Percentiles rank a stretch among this genome's conserved stretches.
These are phyloP conservation scores for Mimachlamys varia DNA, from an alignment of 2,888 invertebrate species.

Conservation along the genomic window DNA sequence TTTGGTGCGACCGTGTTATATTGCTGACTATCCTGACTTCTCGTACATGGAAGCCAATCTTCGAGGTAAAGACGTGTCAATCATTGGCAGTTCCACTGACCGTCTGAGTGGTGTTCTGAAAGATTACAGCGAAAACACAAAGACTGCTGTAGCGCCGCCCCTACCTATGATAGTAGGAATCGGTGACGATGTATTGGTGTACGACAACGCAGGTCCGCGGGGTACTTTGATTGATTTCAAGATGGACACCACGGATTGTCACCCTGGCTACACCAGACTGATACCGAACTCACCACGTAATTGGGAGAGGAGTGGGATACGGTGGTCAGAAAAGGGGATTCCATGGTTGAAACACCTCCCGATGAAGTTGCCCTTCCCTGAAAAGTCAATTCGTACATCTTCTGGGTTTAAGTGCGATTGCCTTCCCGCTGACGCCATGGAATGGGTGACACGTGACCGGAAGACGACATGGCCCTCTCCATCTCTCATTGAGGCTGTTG, in stretches of 20 bases:
- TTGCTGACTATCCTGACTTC: not conserved
- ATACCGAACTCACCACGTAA: not conserved
- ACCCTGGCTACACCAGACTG: not conserved
- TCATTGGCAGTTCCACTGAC: not conserved
- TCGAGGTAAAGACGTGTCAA: not conserved
- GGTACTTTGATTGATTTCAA: not conserved
- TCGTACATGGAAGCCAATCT: not conserved
- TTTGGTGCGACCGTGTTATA: not conserved
- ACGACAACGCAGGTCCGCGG: not conserved
- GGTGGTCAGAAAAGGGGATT: not conserved
- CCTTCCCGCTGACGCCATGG: constrained; percentile 50
- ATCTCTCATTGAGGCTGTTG: constrained; percentile 40
- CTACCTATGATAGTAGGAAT: not conserved
- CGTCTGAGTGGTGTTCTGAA: not conserved
- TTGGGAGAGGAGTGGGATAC: not conserved
- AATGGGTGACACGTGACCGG: constrained; percentile 53
- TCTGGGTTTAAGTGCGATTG: constrained; percentile 36
- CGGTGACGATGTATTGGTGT: not conserved
- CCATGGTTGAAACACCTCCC: not conserved
- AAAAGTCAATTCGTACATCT: not conserved
- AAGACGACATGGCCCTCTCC: constrained; percentile 50
- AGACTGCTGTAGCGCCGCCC: not conserved
- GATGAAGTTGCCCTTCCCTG: not conserved
- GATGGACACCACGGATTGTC: not conserved
- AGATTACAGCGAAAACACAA: not conserved